phyloP scores from a whole-genome alignment of 2,888 invertebrate genomes.

The Ametastegia equiseti region DNA sequence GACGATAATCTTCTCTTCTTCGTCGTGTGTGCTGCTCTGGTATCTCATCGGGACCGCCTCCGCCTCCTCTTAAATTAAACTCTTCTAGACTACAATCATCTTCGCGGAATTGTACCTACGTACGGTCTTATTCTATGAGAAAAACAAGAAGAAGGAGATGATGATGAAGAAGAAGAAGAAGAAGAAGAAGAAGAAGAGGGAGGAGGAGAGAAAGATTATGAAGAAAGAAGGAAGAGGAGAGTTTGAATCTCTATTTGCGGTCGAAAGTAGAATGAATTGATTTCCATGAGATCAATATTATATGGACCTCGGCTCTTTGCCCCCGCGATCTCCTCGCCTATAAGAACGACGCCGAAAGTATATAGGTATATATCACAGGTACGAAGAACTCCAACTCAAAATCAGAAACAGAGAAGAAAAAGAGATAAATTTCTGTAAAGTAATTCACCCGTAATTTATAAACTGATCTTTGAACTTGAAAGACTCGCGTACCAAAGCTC shows the following conservation, averaged over 20 bases:
- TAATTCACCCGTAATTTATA: slow-evolving; percentile 1
- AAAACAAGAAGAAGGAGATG: too few species aligned
- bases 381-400: neutral
- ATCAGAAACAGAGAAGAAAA: neutral
- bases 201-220: too few species aligned
- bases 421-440: neutral
- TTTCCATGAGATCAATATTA: slow-evolving; percentile 43
- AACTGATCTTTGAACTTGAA: neutral
- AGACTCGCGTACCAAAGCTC: neutral
- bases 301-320: neutral
- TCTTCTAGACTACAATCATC: slow-evolving; percentile 45
- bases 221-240: slow-evolving; percentile 19
- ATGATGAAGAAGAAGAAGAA: neutral
- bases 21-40: slow-evolving; percentile 63
- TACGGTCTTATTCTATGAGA: neutral
- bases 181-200: slow-evolving; percentile 1
- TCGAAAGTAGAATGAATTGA: slow-evolving; percentile 47
- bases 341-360: neutral
- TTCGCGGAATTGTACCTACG: slow-evolving; percentile 46
- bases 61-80: slow-evolving; percentile 52
- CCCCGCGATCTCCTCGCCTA: neutral
- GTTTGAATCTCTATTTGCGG: slow-evolving; percentile 44
- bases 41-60: slow-evolving; percentile 61
- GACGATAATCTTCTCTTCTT: slow-evolving; percentile 65
- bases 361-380: neutral